phyloP scores from a whole-genome alignment of 2,797 vertebrate genomes.

The Hoplostethus mediterraneus region DNA sequence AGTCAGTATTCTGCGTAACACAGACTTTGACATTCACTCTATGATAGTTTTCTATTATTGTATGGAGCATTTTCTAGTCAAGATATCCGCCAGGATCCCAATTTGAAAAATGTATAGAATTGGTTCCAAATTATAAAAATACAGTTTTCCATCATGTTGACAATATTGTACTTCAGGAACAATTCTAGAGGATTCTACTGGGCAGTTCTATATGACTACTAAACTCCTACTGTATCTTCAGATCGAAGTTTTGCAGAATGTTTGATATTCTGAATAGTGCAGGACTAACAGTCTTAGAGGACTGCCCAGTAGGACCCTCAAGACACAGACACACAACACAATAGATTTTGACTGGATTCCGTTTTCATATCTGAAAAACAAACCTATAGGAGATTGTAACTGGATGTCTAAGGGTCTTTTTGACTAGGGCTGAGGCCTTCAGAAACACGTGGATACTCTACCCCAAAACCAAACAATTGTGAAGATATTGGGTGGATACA shows the following conservation, averaged over 20 bases:
- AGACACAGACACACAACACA: not conserved
- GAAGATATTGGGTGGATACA: conserved; percentile 21
- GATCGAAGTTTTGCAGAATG: not conserved
- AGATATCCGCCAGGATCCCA: conserved; percentile 5
- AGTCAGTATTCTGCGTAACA: conserved; percentile 48
- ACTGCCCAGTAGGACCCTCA: not conserved
- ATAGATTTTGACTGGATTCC: conserved; percentile 26
- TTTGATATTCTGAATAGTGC: not conserved
- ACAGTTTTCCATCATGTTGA: too few relatives aligned
- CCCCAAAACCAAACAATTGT: conserved; percentile 6
- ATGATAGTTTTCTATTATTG: conserved; percentile 24
- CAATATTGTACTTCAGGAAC: too few relatives aligned
- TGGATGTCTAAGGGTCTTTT: not conserved
- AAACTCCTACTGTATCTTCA: not conserved
- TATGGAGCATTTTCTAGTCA: conserved; percentile 22
- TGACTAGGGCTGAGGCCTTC: conserved; percentile 7
- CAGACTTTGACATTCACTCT: conserved; percentile 22
- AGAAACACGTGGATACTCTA: not conserved
- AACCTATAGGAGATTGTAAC: conserved; percentile 13
- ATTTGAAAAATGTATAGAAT: not conserved
- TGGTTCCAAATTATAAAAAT: too few relatives aligned
- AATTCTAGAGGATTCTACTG: too few relatives aligned
- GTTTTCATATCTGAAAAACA: conserved; percentile 20
- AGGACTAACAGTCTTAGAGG: not conserved
- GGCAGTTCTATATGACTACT: too few relatives aligned